Percentiles rank a stretch among this genome's conserved stretches.
These are phyloP conservation scores for Euproctis similis DNA, from an alignment of 2,888 invertebrate species.

Conservation along the genomic window DNA sequence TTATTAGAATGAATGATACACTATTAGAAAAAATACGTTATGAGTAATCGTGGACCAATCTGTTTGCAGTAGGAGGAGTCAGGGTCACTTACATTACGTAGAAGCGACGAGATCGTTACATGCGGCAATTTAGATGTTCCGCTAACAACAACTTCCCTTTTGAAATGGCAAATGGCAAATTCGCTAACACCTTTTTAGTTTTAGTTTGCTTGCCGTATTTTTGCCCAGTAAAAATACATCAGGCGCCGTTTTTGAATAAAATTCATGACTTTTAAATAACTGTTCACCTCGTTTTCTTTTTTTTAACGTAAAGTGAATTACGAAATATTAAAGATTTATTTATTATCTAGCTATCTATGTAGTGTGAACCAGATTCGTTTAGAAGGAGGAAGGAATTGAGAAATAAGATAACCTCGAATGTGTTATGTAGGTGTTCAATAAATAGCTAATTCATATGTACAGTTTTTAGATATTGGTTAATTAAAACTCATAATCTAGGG, in stretches of 20 bases:
- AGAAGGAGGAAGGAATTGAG: constrained; percentile 17
- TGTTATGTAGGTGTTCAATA: too few relatives aligned
- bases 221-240: not conserved
- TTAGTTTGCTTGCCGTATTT: not conserved
- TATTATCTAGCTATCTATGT: constrained; percentile 15
- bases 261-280: not conserved
- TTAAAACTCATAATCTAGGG: too few relatives aligned
- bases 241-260: not conserved
- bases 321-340: constrained; percentile 9
- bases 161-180: constrained; percentile 31
- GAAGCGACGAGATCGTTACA: constrained; percentile 34
- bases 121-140: constrained; percentile 43
- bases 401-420: constrained; percentile 17
- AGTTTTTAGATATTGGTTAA: too few relatives aligned
- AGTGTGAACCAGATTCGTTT: constrained; percentile 17
- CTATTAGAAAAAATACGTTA: constrained; percentile 27
- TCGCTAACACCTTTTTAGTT: constrained; percentile 15
- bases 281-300: constrained; percentile 1
- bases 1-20: constrained; percentile 22
- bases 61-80: constrained; percentile 28
- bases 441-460: too few relatives aligned
- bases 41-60: constrained; percentile 41
- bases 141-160: constrained; percentile 54
- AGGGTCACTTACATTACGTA: constrained; percentile 35
- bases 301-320: constrained; percentile 15